Percentiles rank a stretch among this genome's conserved stretches.
These are phyloP conservation scores for Lepus timidus DNA, from an alignment of 2,113 vertebrate species.

Conservation along the genomic window DNA sequence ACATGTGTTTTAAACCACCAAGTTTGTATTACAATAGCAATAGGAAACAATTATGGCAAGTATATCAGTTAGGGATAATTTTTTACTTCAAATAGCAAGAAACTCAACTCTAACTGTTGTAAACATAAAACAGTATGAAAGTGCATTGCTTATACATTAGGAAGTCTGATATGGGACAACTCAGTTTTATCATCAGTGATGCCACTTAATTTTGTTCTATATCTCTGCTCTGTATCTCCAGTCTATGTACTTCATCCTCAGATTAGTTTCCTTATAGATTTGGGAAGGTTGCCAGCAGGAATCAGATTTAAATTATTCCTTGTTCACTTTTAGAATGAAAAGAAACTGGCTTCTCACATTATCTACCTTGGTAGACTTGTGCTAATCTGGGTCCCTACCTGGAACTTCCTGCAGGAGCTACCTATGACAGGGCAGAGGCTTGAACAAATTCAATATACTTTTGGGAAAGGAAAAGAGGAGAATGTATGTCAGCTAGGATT, in stretches of 20 bases:
- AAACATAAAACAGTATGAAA: not conserved
- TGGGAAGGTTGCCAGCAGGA: slow-evolving; percentile 27
- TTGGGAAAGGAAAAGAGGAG: not conserved
- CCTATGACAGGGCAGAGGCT: not conserved
- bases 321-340: slow-evolving; percentile 7
- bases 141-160: not conserved
- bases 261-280: not conserved
- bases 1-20: not conserved
- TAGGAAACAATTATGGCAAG: not conserved
- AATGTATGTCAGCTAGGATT: not conserved
- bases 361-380: not conserved
- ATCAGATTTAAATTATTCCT: slow-evolving; percentile 27
- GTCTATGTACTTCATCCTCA: slow-evolving; percentile 20
- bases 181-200: not conserved
- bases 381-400: not conserved
- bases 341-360: not conserved
- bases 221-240: slow-evolving; percentile 21
- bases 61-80: not conserved
- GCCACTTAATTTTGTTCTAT: not conserved
- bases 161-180: not conserved
- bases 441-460: not conserved
- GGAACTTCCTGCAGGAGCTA: not conserved
- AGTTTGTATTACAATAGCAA: not conserved
- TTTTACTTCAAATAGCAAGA: not conserved
- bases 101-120: not conserved